phyloP scores from a whole-genome alignment of 2,888 invertebrate genomes.

The Thereva unica region DNA sequence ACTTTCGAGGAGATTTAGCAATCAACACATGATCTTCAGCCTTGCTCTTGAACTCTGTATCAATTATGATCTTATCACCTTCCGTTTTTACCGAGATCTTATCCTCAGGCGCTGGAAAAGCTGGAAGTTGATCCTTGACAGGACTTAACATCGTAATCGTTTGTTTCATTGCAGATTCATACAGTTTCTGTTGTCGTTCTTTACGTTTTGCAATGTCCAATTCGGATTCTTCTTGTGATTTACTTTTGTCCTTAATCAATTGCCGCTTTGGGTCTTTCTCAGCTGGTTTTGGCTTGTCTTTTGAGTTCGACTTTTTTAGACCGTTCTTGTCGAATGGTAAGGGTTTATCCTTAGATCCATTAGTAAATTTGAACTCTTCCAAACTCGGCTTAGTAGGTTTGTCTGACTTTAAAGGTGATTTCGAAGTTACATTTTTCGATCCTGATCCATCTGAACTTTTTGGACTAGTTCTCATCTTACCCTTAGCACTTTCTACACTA shows the following conservation, averaged over 20 bases:
- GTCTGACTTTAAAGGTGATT: conserved; percentile 58
- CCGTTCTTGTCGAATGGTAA: conserved; percentile 21
- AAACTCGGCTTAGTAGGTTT: conserved; percentile 62
- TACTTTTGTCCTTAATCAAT: conserved; percentile 64
- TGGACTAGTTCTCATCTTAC: conserved; percentile 47
- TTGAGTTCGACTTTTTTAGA: conserved; percentile 65
- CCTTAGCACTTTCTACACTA: conserved; percentile 56
- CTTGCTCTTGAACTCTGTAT: conserved; percentile 74
- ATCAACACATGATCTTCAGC: conserved; percentile 77
- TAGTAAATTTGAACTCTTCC: conserved; percentile 48
- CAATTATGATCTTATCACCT: conserved; percentile 70
- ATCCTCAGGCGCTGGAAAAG: conserved; percentile 74
- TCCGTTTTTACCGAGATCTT: conserved; percentile 73
- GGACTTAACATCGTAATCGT: conserved; percentile 75
- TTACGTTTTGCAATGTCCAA: conserved; percentile 71
- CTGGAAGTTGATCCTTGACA: conserved; percentile 71
- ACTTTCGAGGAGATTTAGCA: conserved; percentile 73
- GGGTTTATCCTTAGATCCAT: conserved; percentile 46
- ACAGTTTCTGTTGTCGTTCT: conserved; percentile 74
- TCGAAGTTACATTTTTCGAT: conserved; percentile 44
- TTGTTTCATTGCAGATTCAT: conserved; percentile 75
- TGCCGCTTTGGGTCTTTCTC: conserved; percentile 62
- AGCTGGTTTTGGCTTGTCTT: conserved; percentile 71
- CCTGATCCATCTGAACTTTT: conserved; percentile 51
- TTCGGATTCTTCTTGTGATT: conserved; percentile 74